Percentiles rank a stretch among this genome's conserved stretches.
phyloP scores from a whole-genome alignment of 2,888 invertebrate species.

The Litoditis marina region DNA sequence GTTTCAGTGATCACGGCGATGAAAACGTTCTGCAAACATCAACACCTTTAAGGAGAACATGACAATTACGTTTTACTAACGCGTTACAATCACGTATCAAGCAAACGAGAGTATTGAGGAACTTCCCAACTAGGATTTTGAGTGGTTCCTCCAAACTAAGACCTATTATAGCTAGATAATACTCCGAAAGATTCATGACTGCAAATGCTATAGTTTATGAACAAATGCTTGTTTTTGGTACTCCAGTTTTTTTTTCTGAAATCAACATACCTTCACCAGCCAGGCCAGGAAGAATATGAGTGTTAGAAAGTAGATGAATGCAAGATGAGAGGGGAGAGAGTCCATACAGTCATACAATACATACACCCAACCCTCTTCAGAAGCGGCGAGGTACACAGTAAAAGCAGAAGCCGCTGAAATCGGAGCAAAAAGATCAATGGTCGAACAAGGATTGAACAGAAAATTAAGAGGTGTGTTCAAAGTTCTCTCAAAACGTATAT shows the following conservation, averaged over 20 bases:
- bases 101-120: not conserved
- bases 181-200: too few species aligned
- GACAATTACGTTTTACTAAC: too few species aligned
- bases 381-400: slow-evolving; percentile 98
- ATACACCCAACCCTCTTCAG: slow-evolving; percentile 99
- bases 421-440: too few species aligned
- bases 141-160: not conserved
- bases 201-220: too few species aligned
- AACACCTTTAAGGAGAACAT: too few species aligned
- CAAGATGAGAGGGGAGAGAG: slow-evolving; percentile 67
- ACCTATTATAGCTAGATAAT: too few species aligned
- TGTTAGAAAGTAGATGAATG: slow-evolving; percentile 92
- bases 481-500: too few species aligned
- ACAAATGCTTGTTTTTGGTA: too few species aligned
- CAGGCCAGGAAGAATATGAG: slow-evolving; percentile 99
- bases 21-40: slow-evolving; percentile 79
- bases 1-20: slow-evolving; percentile 92
- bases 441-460: too few species aligned
- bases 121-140: not conserved
- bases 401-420: slow-evolving; percentile 77
- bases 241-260: too few species aligned
- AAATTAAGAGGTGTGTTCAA: too few species aligned
- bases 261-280: slow-evolving; percentile 77
- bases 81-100: too few species aligned
- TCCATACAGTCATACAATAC: slow-evolving; percentile 81